Evolutionary conservation across 2,888 invertebrate species (phyloP).

Genomic region (Didymodactylos carnosus): DNA sequence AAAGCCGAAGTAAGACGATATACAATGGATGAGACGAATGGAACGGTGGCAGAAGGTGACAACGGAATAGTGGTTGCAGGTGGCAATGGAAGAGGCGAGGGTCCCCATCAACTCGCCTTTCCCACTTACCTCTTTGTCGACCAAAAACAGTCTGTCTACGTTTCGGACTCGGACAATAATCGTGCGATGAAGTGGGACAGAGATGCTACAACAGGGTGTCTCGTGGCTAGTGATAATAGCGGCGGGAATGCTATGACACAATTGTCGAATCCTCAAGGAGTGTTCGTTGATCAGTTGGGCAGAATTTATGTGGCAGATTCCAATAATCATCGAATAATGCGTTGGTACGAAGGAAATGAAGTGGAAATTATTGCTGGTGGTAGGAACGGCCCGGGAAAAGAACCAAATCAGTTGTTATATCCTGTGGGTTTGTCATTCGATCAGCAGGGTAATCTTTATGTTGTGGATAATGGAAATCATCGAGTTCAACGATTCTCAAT

Average conservation of each 20-base stretch:
- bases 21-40: not conserved
- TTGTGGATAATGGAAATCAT: not conserved
- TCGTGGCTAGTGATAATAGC: not conserved
- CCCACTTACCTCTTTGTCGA: not conserved
- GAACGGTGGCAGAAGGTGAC: not conserved
- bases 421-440: not conserved
- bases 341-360: not conserved
- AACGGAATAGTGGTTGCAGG: not conserved
- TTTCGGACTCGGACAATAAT: not conserved
- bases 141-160: not conserved
- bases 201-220: not conserved
- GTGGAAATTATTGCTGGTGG: no score
- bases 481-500: no score
- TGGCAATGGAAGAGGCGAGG: not conserved
- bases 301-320: not conserved
- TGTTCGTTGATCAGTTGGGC: not conserved
- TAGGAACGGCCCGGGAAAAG: no score
- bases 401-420: not conserved
- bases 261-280: not conserved
- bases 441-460: not conserved
- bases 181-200: not conserved
- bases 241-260: not conserved
- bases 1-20: not conserved
- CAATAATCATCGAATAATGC: not conserved
- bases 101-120: not conserved